Evolutionary conservation across 2,797 vertebrate species (phyloP), one percentile per base, ranked within the genome.

Genomic region (Mustela erminea): DNA sequence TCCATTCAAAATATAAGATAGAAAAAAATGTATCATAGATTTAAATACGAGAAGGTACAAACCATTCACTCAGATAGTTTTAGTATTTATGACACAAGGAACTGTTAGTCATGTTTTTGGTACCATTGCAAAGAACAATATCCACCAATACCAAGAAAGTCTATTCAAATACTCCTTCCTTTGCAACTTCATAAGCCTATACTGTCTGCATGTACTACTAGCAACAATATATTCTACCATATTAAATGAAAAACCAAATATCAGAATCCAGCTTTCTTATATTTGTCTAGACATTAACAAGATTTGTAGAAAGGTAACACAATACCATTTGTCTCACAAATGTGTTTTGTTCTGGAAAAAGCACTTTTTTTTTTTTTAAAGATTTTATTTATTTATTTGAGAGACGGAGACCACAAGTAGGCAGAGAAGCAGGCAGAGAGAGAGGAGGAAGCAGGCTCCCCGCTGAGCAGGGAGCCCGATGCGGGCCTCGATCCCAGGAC

Each of bases 261-360:
- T 38, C 25, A 49, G 12, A 32, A 20, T 92, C 1, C 11, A 78
- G 58, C 58, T 43, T 56, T 41, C 20, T 87, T 82, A 20, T 66
- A 70, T 97, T 85, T 77, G 21, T 3, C 13, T 20, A 68, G 21
- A 62, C 12, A 80, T 49, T 77, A 54, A 58, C 12, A 7, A 87
- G 35, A 95, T 90, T 78, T 90, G 14, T 80, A 41, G 49, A 92
- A 97, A 70, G 64, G 23, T 49, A 90, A 64, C 52, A 27, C 12
- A 68, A 41, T 66, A 1, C 0, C 9, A 56, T 87, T 92, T 10
- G 70, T 74, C 14, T 77, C 38, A 43, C 2, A 43, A 64, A 77
- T 35, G 18, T 62, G 9, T 52, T 93, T 96, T 80, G 0, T 41
- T 90, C 84, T 81, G 2, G 5, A 87, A 94, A 93, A 54, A 66